phyloP scores from a whole-genome alignment of 2,888 invertebrate genomes.

The Protophormia terraenovae region DNA sequence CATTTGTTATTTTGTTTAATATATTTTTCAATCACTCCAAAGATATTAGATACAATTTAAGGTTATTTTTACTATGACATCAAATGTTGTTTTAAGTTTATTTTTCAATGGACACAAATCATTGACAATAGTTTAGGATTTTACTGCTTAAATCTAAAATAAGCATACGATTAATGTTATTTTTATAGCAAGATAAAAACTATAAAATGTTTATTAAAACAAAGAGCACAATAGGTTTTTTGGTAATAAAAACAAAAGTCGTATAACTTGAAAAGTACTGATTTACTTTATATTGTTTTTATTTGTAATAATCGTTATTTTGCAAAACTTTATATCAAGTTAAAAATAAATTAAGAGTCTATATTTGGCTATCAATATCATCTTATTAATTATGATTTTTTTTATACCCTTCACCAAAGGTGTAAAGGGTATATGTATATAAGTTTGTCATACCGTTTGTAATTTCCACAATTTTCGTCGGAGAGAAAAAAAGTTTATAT shows the following conservation, averaged over 20 bases:
- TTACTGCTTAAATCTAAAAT: neutral
- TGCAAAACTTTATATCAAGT: no score
- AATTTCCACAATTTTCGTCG: no score
- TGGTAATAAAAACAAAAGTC: neutral
- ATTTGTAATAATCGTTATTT: no score
- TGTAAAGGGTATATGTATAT: no score
- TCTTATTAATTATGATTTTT: no score
- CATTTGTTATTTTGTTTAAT: neutral
- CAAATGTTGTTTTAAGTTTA: neutral
- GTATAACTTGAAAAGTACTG: no score
- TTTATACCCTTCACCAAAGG: no score
- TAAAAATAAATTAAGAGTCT: no score
- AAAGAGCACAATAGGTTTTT: neutral
- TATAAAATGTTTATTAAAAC: neutral
- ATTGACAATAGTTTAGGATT: neutral
- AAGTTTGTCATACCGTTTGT: no score
- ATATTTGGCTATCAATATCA: no score
- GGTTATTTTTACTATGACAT: neutral
- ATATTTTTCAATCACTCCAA: neutral
- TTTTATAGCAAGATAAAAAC: neutral
- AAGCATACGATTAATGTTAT: neutral
- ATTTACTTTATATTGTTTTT: no score
- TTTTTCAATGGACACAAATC: neutral
- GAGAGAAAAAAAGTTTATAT: no score
- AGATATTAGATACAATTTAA: slow-evolving; percentile 5